A percentile compares a stretch with the other conserved stretches of the same genome.
Evolutionary conservation across 2,888 invertebrate genomes (phyloP).

Genomic region (Catocala nupta): DNA sequence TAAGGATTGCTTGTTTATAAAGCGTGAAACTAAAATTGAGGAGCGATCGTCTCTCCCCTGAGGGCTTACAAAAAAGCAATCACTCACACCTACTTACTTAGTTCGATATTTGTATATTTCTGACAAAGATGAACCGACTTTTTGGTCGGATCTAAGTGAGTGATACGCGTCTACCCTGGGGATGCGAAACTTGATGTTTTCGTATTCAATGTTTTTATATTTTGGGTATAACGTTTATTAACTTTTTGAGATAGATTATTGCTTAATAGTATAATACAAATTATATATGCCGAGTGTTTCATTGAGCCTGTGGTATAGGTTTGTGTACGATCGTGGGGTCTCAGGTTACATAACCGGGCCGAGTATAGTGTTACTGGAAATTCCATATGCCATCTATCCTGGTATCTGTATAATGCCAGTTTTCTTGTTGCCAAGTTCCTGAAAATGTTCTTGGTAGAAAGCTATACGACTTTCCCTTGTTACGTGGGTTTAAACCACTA

Average conservation of each 20-base stretch:
- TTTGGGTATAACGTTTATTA: neutral
- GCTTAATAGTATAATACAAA: too few relatives aligned
- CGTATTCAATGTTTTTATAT: neutral
- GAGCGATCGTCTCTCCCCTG: conserved; percentile 17
- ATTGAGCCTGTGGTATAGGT: too few relatives aligned
- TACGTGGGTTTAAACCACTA: too few relatives aligned
- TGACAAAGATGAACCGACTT: conserved; percentile 32
- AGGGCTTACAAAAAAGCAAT: conserved; percentile 23
- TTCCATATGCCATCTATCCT: too few relatives aligned
- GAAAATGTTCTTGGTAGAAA: too few relatives aligned
- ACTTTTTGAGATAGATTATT: neutral
- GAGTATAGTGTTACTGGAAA: too few relatives aligned
- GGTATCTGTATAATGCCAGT: too few relatives aligned
- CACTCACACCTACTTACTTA: conserved; percentile 36
- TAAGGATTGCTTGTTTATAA: neutral
- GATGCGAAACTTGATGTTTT: neutral
- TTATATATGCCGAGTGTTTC: too few relatives aligned
- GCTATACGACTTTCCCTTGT: too few relatives aligned
- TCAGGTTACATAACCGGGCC: too few relatives aligned
- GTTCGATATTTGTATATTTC: conserved; percentile 28
- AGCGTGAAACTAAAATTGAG: conserved; percentile 21
- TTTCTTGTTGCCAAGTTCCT: too few relatives aligned
- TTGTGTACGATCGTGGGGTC: too few relatives aligned
- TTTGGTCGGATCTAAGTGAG: conserved; percentile 24
- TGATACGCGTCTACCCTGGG: conserved; percentile 13